Base-by-base conservation (phyloP, 2,113 vertebrate species). In the Spilogale gracilis region DNA sequence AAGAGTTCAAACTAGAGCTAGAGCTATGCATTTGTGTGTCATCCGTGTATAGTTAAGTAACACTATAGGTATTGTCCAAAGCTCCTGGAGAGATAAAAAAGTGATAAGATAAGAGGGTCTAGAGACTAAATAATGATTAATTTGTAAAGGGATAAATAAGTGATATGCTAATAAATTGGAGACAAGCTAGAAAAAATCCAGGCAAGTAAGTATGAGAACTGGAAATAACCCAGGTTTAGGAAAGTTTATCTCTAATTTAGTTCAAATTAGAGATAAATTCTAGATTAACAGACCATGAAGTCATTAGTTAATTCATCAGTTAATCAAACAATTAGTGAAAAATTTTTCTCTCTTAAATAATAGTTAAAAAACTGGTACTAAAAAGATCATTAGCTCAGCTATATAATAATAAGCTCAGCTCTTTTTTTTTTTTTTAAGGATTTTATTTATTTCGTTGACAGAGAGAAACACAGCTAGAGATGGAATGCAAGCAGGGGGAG, bases 201-300 rank as follows among this genome's bases (percentile, higher is more conserved):
- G 8, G 52, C 43, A 74, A 89, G 32, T 83, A 61, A 50, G 63
- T 82, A 76, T 25, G 80, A 78, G 69, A 83, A 76, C 3, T 69
- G 38, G 52, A 84, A 32, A 93, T 32, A 96, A 61, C 71, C 21
- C 9, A 71, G n/a, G 30, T 13, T 7, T 16, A 12, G n/a, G 45
- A 61, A 69, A 69, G 50, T n/a, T n/a, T n/a, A n/a, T n/a, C n/a
- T n/a, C n/a, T n/a, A n/a, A n/a, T n/a, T n/a, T n/a, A n/a, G n/a
- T 96, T 96, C 9, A 54, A 71, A 71, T 61, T 52, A 95, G 54
- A 94, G 65, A 50, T 11, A 89, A 89, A 20, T 91, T 45, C 9
- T 63, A 45, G 45, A 38, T 83, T 11, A 71, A 38, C 9, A 95
- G 54, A 69, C 45, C 13, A 6, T 52, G 23, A 38, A 76, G 13